Conservation (phyloP, 2,113 vertebrate genomes). For the Xiphophorus couchianus region DNA sequence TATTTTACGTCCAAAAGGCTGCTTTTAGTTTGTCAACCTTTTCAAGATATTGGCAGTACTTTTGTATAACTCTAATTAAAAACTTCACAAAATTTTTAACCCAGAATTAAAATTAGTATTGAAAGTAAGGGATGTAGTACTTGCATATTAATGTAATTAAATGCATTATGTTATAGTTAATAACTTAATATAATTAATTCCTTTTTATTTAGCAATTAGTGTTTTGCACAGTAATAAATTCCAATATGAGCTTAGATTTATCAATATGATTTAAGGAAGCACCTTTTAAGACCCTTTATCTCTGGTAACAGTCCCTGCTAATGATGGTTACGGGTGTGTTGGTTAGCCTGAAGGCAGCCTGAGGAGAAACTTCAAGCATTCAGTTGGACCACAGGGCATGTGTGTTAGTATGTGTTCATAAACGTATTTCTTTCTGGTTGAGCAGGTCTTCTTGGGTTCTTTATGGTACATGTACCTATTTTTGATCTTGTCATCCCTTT, state of each 20-base stretch:
- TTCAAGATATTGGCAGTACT: too few species aligned
- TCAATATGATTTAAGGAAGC: not conserved
- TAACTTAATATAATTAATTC: not conserved
- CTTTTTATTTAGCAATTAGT: not conserved
- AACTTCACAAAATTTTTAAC: too few species aligned
- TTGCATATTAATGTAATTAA: too few species aligned
- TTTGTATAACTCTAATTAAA: too few species aligned
- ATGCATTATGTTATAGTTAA: not conserved
- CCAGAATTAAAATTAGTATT: too few species aligned
- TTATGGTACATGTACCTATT: conserved; percentile 42
- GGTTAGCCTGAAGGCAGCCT: conserved; percentile 57
- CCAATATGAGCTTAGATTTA: conserved; percentile 3
- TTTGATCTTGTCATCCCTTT: conserved; percentile 61
- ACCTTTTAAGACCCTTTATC: conserved; percentile 10
- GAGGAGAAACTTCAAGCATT: conserved; percentile 42
- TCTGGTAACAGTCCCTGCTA: conserved; percentile 56
- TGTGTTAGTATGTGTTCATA: conserved; percentile 22
- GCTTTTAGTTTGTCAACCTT: too few species aligned
- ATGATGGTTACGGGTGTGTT: conserved; percentile 54
- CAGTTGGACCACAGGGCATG: conserved; percentile 25
- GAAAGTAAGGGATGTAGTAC: too few species aligned
- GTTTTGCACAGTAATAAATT: not conserved
- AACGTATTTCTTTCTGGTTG: conserved; percentile 45
- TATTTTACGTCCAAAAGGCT: too few species aligned
- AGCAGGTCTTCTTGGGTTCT: conserved; percentile 36